A percentile compares a stretch with the other conserved stretches of the same genome.
phyloP scores from a whole-genome alignment of 2,113 vertebrate genomes.

The Pterocles orientalis region DNA sequence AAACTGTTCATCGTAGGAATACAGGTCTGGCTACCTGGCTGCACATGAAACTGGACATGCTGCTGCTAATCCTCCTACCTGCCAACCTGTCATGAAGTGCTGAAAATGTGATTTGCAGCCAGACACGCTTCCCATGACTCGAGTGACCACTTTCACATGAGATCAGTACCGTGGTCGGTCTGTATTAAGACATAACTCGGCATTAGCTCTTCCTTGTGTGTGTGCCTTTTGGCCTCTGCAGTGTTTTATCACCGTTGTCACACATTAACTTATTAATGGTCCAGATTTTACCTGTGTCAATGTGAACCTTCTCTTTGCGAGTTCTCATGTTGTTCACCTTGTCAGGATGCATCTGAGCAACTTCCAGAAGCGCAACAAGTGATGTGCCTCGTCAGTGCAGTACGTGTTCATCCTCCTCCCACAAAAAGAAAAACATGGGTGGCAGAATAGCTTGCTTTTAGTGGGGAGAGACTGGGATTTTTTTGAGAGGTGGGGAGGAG shows the following conservation, averaged over 20 bases:
- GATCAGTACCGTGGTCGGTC: not conserved
- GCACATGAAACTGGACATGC: not conserved
- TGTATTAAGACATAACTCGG: not conserved
- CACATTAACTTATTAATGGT: not conserved
- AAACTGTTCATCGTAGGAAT: not conserved
- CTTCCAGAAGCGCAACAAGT: not conserved
- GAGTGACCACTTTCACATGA: rapidly evolving
- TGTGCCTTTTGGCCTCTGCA: not conserved
- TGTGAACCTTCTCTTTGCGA: not conserved
- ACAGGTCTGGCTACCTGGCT: not conserved
- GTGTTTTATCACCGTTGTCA: not conserved
- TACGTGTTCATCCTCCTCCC: not conserved
- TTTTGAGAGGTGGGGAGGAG: not conserved
- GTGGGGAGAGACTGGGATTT: not conserved
- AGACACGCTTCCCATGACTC: not conserved
- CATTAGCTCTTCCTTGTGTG: not conserved
- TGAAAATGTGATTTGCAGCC: slow-evolving; percentile 5
- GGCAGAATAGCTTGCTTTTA: not conserved
- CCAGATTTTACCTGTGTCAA: not conserved
- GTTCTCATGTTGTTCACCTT: not conserved
- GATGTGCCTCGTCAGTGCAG: rapidly evolving
- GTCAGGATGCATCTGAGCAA: not conserved
- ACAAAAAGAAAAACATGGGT: not conserved
- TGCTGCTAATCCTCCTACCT: not conserved
- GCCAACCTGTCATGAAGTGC: not conserved